These are phyloP conservation scores for Lycaena phlaeas DNA, from an alignment of 2,888 invertebrate species.

Conservation along the genomic window DNA sequence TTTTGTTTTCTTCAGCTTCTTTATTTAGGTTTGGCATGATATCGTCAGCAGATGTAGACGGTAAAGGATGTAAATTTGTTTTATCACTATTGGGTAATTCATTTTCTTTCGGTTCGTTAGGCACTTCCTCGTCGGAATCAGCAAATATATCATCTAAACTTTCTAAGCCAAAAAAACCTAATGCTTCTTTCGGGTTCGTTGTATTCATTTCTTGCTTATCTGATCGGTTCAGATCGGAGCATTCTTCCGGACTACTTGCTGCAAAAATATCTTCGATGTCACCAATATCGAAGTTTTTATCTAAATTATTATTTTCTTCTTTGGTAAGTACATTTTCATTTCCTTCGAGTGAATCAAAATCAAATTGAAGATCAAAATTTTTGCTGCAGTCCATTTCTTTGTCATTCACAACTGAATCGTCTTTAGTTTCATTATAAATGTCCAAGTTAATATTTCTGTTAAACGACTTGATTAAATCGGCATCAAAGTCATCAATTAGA, in stretches of 20 bases:
- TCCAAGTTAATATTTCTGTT: no score
- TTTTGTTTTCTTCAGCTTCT: slow-evolving; percentile 2
- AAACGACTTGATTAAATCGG: slow-evolving; percentile 25
- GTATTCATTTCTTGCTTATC: slow-evolving; percentile 19
- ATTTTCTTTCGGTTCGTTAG: slow-evolving; percentile 17
- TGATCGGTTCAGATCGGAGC: slow-evolving; percentile 16
- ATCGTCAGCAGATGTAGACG: not conserved
- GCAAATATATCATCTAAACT: slow-evolving; percentile 65
- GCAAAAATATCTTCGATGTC: slow-evolving; percentile 52
- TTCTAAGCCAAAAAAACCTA: slow-evolving; percentile 55
- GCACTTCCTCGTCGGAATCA: slow-evolving; percentile 40
- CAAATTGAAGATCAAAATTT: slow-evolving; percentile 38
- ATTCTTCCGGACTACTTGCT: slow-evolving; percentile 36
- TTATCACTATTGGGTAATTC: not conserved
- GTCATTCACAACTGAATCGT: slow-evolving; percentile 5
- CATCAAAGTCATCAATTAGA: slow-evolving; percentile 43
- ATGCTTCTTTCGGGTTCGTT: slow-evolving; percentile 29
- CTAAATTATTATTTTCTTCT: slow-evolving; percentile 16
- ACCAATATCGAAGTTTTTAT: slow-evolving; percentile 54
- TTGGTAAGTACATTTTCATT: slow-evolving; percentile 16
- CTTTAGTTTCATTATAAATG: slow-evolving; percentile 28
- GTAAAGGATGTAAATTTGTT: not conserved
- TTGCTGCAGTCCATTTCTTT: slow-evolving; percentile 16
- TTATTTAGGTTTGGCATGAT: not conserved
- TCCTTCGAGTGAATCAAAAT: slow-evolving; percentile 26